phyloP scores from a whole-genome alignment of 2,888 invertebrate genomes.

The Bimastos eiseni region DNA sequence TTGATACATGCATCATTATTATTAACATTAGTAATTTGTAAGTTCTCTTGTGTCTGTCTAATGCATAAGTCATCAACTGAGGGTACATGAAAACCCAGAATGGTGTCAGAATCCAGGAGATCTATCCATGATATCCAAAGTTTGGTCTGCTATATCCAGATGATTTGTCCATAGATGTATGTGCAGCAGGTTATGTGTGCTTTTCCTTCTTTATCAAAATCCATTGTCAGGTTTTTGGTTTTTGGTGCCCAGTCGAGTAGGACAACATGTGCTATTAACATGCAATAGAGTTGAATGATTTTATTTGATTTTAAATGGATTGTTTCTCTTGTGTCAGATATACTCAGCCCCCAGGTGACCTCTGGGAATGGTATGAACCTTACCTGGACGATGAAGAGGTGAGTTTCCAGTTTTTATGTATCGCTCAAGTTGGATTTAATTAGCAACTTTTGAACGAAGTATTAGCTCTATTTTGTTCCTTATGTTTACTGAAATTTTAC shows the following conservation, averaged over 20 bases:
- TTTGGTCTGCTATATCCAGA: no score
- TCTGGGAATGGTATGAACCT: slow-evolving; percentile 95
- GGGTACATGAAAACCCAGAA: no score
- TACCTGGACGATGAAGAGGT: slow-evolving; percentile 94
- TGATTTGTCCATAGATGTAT: no score
- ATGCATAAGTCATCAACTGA: no score
- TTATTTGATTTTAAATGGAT: background rate
- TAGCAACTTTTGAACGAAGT: background rate
- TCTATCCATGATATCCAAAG: no score
- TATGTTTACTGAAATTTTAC: background rate
- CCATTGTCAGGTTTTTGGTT: background rate
- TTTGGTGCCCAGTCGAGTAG: background rate
- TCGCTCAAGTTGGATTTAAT: background rate
- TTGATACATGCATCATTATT: no score
- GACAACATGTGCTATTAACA: background rate
- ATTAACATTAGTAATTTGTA: no score
- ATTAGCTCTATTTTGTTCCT: background rate
- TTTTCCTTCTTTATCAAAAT: background rate
- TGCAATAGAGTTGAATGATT: background rate
- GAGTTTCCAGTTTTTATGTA: background rate
- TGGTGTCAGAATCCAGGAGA: no score
- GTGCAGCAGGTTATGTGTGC: background rate
- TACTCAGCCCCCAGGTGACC: slow-evolving; percentile 87
- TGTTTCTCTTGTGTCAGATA: background rate
- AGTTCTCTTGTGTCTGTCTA: no score